Percentiles rank a stretch among this genome's conserved stretches.
phyloP scores from a whole-genome alignment of 2,113 vertebrate species.

The Megaleporinus macrocephalus region DNA sequence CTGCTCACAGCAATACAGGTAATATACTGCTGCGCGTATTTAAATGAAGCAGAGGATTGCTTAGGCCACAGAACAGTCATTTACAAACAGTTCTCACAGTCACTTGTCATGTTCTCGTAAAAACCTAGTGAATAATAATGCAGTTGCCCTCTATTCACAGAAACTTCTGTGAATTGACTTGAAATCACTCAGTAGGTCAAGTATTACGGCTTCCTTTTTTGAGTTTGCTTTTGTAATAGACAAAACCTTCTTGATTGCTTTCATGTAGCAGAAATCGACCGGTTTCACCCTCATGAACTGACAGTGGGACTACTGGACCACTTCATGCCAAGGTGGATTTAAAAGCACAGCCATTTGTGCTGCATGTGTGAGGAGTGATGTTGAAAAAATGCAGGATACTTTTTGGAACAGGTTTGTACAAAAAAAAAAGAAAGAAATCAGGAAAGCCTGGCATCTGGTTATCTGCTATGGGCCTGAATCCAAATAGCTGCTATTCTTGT shows the following conservation, averaged over 20 bases:
- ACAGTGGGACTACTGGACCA: neutral
- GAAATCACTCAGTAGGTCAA: neutral
- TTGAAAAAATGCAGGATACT: neutral
- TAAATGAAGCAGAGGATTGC: neutral
- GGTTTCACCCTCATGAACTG: neutral
- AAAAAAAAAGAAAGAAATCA: neutral
- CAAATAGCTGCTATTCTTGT: constrained; percentile 25
- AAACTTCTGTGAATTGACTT: neutral
- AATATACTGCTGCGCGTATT: neutral
- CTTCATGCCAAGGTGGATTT: neutral
- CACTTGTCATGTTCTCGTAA: neutral
- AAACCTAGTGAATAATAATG: neutral
- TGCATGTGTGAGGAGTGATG: neutral
- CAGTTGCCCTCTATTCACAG: neutral
- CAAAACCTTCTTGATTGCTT: neutral
- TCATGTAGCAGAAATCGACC: neutral
- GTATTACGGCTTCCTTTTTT: neutral
- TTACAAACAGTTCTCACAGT: constrained; percentile 1
- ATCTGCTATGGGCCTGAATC: constrained; percentile 33
- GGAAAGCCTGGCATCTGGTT: neutral
- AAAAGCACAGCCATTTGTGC: neutral
- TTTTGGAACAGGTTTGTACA: neutral
- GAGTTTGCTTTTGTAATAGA: neutral
- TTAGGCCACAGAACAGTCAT: neutral
- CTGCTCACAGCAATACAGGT: neutral